Evolutionary conservation across 1,140 invertebrate species (phyloP).

Genomic region (Panagrolaimus sp.): DNA sequence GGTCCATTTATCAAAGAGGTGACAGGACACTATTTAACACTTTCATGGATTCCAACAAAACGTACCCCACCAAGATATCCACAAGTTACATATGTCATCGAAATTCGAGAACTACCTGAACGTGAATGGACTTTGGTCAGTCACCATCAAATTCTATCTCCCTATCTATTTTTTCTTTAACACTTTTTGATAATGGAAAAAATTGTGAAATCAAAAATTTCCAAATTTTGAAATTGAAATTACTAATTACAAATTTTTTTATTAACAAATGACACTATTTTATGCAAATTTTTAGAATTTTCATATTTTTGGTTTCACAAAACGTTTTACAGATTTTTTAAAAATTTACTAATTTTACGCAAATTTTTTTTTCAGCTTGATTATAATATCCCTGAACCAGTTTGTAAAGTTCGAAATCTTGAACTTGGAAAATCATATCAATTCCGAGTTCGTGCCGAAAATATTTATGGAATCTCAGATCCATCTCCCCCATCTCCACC

Average conservation of each 20-base stretch:
- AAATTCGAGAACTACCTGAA: constrained; percentile 58
- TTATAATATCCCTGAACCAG: constrained; percentile 59
- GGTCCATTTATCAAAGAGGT: constrained; percentile 60
- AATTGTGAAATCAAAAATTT: no score
- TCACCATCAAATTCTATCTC: no score
- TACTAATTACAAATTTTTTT: not conserved
- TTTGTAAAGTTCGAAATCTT: constrained; percentile 59
- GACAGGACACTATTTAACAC: constrained; percentile 57
- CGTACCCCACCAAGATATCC: constrained; percentile 52
- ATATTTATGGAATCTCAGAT: constrained; percentile 91
- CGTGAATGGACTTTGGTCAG: constrained; percentile 57
- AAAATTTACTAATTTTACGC: not conserved
- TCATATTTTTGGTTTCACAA: constrained; percentile 1
- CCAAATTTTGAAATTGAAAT: not conserved
- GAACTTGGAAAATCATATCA: constrained; percentile 59
- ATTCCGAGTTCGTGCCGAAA: constrained; percentile 86
- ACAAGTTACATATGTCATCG: constrained; percentile 59
- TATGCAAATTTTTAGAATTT: not conserved
- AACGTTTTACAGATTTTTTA: not conserved
- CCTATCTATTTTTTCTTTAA: no score
- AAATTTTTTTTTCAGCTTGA: constrained; percentile 43
- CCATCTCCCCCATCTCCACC: constrained; percentile 67
- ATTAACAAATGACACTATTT: not conserved
- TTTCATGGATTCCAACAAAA: constrained; percentile 60
- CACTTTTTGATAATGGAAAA: no score